Evolutionary conservation across 1,140 invertebrate species (phyloP), one percentile per base, ranked within the genome.

Genomic region (Rhopalosiphum maidis): DNA sequence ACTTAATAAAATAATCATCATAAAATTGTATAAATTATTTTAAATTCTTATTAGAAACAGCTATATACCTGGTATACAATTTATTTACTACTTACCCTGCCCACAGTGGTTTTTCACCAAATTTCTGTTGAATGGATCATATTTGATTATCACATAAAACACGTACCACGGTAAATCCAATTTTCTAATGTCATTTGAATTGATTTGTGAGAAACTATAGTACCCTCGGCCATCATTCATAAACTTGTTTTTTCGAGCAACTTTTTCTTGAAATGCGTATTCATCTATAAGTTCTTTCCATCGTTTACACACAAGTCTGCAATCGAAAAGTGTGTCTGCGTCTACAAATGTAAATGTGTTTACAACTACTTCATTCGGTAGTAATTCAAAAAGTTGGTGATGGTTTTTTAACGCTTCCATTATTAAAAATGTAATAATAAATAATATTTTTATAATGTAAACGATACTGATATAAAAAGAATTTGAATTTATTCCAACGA

Each of bases 101-200:
- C 94, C 91, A 35, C 94, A 94, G 25, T 86, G 23, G 25, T 93
- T 94, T 68, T 51, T 88, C 21, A 94, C 22, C n/a, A 94, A 46
- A 90, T 94, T 94, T 35, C 60, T 93, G 37, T 94, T 77, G 30
- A 93, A 94, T 25, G 92, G 92, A 90, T 94, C 88, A n/a, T 93
- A 54, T 43, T 85, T 94, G 11, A 77, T 90, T 43, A 94, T 94
- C 6, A 25, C 11, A 41, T 90, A 93, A 86, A 85, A 94, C 30
- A 85, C 41, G 55, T 55, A 94, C 91, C 91, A 94, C 3, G 60
- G 43, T 22, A 91, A 54, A 8, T 93, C 87, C 23, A 90, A 4
- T 43, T 30, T 83, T 37, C 60, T 85, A 30, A 90, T 25, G 30
- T 25, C 22, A 25, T 68, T 91, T 6, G 86, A n/a, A 51, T 18